Conservation (phyloP, 2,113 vertebrate species). For the Rhagologus leucostigma region DNA sequence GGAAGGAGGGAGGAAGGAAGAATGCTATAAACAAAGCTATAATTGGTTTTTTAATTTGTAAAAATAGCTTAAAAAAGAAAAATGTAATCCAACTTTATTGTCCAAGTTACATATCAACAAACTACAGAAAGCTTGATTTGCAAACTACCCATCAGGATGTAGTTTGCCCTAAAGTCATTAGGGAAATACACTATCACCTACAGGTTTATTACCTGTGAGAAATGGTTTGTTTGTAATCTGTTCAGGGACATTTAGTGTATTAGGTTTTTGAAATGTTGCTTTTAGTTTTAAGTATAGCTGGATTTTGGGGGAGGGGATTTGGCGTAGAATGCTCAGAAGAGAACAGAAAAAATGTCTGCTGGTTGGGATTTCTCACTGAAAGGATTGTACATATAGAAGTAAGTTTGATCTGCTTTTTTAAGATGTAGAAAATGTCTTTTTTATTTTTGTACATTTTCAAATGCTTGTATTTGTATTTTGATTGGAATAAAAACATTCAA, state of each 20-base stretch:
- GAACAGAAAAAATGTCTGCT: not conserved
- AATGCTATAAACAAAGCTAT: not conserved
- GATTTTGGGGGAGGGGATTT: not conserved
- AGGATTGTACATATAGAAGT: not conserved
- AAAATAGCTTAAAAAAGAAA: not conserved
- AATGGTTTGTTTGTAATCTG: not conserved
- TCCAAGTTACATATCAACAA: not conserved
- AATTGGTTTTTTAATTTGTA: not conserved
- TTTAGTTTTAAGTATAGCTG: not conserved
- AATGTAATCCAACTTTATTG: not conserved
- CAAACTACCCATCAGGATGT: not conserved
- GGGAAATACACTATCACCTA: not conserved
- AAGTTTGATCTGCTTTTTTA: conserved; percentile 12
- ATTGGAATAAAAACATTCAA: conserved; percentile 64
- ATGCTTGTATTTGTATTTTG: conserved; percentile 40
- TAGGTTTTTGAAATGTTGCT: not conserved
- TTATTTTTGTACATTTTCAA: conserved; percentile 62
- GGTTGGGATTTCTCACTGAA: not conserved
- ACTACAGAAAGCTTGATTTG: not conserved
- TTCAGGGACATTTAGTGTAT: not conserved
- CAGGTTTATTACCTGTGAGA: not conserved
- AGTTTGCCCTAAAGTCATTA: not conserved
- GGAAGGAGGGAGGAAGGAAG: not conserved
- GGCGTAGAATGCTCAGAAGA: not conserved
- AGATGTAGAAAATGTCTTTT: conserved; percentile 36